Evolutionary conservation across 2,797 vertebrate genomes (phyloP).

Genomic region (Thaleichthys pacificus): DNA sequence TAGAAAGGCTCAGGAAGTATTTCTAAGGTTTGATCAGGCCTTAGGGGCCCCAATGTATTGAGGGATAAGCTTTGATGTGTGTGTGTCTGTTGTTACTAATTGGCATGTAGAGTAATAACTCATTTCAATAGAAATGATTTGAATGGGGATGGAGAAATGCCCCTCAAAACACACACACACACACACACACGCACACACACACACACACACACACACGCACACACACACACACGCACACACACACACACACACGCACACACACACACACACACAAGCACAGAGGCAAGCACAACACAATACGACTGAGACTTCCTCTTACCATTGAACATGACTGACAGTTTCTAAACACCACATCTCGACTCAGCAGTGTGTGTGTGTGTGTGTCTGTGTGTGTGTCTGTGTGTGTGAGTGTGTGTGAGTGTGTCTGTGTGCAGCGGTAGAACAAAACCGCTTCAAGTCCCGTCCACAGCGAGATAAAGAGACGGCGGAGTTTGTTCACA

Average conservation of each 20-base stretch:
- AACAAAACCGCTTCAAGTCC: constrained; percentile 25
- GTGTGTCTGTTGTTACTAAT: too few relatives aligned
- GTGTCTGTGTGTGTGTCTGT: neutral
- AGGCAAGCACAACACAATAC: neutral
- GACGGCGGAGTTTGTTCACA: constrained; percentile 19
- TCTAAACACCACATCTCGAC: constrained; percentile 3
- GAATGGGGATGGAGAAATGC: neutral
- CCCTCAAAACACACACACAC: neutral
- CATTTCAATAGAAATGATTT: neutral
- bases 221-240: too few relatives aligned
- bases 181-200: neutral
- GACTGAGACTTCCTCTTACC: neutral
- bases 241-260: neutral
- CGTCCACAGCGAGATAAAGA: constrained; percentile 23
- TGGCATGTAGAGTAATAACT: too few relatives aligned
- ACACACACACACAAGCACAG: neutral
- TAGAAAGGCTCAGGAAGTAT: too few relatives aligned
- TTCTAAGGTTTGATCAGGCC: too few relatives aligned
- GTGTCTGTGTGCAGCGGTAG: neutral
- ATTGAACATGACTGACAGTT: constrained; percentile 14
- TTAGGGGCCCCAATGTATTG: too few relatives aligned
- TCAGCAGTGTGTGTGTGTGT: neutral
- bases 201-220: neutral
- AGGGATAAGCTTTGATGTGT: too few relatives aligned
- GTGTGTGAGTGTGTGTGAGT: neutral